Evolutionary conservation across 2,797 vertebrate species (phyloP), one percentile per base, ranked within the genome.

Genomic region (Pseudotriccus pelzelni): DNA sequence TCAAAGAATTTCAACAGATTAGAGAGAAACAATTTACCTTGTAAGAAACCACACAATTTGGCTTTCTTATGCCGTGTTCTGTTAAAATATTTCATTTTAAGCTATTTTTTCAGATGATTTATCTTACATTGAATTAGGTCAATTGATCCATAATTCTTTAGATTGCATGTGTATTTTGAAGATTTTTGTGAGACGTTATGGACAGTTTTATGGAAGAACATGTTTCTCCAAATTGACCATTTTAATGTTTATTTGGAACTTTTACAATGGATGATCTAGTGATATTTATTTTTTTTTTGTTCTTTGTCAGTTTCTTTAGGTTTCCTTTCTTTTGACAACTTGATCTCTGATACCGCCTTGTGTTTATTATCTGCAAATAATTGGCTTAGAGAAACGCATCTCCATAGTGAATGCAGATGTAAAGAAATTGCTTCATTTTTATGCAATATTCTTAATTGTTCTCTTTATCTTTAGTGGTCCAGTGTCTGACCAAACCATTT

Each of bases 301-400:
- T 72, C 41, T 86, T 67, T 84, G 41, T 55, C 44, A 60, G 7
- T 87, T 95, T 88, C 70, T 93, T 94, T 49, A 79, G 93, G 69
- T 88, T 67, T 93, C 56, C 82, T 62, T 93, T 93, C 50, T 97
- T 86, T 84, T 90, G 67, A 82, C 89, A 91, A 84, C 94, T 93
- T 95, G 94, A 96, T 96, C 95, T 95, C 89, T 94, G 87, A 95
- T 94, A 96, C 25, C 0, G 77, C 87, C 80, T 93, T 76, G 63
- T 91, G 74, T 96, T 96, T 96, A 91, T 91, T 96, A 94, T 97
- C 95, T 93, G 77, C 93, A 95, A 96, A 95, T 91, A 96, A 91
- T 88, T 95, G 70, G 41, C 70, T 94, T 90, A 93, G 85, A 91
- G 70, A 96, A 94, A 91, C 27, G 68, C 92, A 92, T 96, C 85